Evolutionary conservation across 2,888 invertebrate genomes (phyloP), one percentile per base, ranked within the genome.

Genomic region (Trileptium ribeirensis): DNA sequence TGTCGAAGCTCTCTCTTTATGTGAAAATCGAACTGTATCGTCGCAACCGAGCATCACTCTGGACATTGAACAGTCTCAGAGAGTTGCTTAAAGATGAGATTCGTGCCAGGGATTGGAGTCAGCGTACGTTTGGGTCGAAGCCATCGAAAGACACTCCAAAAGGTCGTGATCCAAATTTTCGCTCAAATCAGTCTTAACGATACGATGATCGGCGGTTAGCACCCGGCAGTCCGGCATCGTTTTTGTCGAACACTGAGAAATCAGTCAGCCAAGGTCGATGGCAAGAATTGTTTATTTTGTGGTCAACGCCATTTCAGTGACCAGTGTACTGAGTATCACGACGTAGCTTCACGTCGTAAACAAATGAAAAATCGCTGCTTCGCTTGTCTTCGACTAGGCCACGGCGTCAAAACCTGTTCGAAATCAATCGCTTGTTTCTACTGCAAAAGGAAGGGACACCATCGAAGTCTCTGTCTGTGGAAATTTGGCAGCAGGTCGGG

Each of bases 361-460:
- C 51, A 24, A 8, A 51, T 51, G 8, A 24, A 24, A 8, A 51
- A 51, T 8, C 8, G 8, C 51, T 75, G 77, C 38, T 75, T 38
- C 77, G n/a, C 15, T 29, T 75, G 77, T 38, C 77, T 75, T 8
- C n/a, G 15, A 24, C 36, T 15, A 19, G 77, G 77, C 15, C 77
- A 75, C n/a, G 2, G n/a, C 3, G 34, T 38, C 3, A 75, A 38
- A 75, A n/a, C 24, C n/a, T 75, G 77, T 75, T 36, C 34, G n/a
- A 34, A n/a, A 36, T 24, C n/a, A 8, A 34, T 24, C 8, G 3
- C 37, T 38, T 75, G 77, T n/a, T 75, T 75, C 39, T 75, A 75
- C 38, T 75, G 77, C 77, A 75, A 75, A n/a, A 36, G 36, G 39
- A 33, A 29, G 34, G n/a, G 3, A 38, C 77, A 75, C n/a, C 77